A percentile compares a stretch with the other conserved stretches of the same genome.
These are phyloP conservation scores for Lacerta bilineata DNA, from an alignment of 2,797 vertebrate genomes.

Conservation along the genomic window DNA sequence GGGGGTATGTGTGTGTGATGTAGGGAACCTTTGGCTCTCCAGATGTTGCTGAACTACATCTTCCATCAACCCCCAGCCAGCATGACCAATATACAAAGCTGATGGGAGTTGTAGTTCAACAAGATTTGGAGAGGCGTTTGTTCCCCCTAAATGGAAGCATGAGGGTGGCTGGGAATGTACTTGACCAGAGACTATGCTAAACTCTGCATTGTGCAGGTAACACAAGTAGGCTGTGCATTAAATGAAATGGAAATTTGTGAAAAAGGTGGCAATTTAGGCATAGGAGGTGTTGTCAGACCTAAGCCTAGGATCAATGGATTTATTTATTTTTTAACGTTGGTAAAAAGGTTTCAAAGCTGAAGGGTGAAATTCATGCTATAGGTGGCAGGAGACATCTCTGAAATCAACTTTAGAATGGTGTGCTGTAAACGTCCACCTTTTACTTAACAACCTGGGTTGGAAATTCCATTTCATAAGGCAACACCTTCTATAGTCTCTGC, in stretches of 20 bases:
- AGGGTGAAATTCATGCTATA: neutral
- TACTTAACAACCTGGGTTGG: neutral
- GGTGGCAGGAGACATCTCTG: neutral
- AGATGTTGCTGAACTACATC: too few species aligned
- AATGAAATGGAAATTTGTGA: conserved; percentile 7
- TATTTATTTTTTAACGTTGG: neutral
- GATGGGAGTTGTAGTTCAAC: too few species aligned
- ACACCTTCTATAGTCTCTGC: neutral
- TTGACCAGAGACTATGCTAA: neutral
- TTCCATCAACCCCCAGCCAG: too few species aligned
- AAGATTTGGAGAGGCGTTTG: too few species aligned
- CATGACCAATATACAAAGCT: too few species aligned
- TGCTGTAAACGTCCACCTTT: neutral
- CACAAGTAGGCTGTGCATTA: neutral
- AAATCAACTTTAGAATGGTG: neutral
- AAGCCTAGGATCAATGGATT: neutral
- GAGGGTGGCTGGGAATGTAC: too few species aligned
- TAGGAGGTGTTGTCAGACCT: neutral
- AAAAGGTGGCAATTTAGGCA: neutral
- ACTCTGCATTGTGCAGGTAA: neutral
- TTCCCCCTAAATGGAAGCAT: too few species aligned
- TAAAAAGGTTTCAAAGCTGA: neutral
- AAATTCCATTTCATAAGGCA: neutral
- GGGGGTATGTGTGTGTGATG: too few species aligned
- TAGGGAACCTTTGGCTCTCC: too few species aligned